Conservation (phyloP, 2,113 vertebrate genomes). For the Ceyx cyanopectus region DNA sequence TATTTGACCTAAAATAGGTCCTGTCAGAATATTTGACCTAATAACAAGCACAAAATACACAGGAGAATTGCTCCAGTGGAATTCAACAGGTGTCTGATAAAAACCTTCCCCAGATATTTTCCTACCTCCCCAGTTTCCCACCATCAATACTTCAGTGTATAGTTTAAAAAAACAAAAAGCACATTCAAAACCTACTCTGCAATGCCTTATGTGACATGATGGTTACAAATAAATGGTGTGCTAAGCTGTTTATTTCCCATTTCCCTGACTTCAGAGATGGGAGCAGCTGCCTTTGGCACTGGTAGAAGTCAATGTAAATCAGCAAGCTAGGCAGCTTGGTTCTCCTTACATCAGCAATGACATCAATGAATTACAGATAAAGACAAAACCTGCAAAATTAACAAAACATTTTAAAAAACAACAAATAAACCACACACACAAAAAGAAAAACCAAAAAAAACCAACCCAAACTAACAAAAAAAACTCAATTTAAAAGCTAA, state of each 20-base stretch:
- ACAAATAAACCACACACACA: too few species aligned
- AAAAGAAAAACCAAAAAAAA: background rate
- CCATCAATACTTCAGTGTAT: background rate
- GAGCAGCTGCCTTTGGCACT: background rate
- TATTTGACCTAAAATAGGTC: background rate
- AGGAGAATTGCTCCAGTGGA: background rate
- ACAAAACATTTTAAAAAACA: background rate
- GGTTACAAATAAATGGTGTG: background rate
- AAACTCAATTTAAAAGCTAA: background rate
- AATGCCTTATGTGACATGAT: fast-evolving
- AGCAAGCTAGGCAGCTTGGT: background rate
- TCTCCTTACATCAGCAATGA: slow-evolving; percentile 17
- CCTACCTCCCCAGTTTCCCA: background rate
- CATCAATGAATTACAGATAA: slow-evolving; percentile 13
- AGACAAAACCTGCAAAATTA: slow-evolving; percentile 26
- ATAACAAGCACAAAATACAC: background rate
- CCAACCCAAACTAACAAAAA: too few species aligned
- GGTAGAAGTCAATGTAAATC: background rate
- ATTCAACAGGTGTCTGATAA: background rate
- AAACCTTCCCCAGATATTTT: background rate
- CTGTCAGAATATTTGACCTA: background rate
- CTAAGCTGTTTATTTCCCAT: background rate
- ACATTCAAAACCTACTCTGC: background rate
- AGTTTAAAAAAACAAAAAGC: background rate
- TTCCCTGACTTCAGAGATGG: background rate